These are phyloP conservation scores for Blera fallax DNA, from an alignment of 2,888 invertebrate species.

Conservation along the genomic window DNA sequence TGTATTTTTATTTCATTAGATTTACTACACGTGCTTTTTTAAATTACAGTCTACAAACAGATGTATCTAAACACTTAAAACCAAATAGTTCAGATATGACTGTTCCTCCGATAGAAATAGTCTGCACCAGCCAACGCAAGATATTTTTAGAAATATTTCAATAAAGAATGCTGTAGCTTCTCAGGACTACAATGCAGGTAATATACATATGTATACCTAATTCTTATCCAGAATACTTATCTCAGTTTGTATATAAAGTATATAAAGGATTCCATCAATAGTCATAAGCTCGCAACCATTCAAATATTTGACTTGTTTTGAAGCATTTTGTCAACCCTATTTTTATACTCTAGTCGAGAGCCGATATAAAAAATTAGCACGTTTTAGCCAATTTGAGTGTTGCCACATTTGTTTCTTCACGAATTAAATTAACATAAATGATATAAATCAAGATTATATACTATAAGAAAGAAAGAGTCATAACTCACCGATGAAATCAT, in stretches of 20 bases:
- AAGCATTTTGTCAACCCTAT: slow-evolving; percentile 19
- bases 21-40: slow-evolving; percentile 30
- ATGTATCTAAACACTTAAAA: not conserved
- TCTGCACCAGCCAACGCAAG: slow-evolving; percentile 10
- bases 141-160: slow-evolving; percentile 52
- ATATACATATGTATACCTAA: too few species aligned
- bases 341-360: slow-evolving; percentile 10
- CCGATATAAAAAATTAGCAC: slow-evolving; percentile 45
- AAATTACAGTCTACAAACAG: slow-evolving; percentile 8
- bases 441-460: slow-evolving; percentile 28
- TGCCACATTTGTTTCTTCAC: slow-evolving; percentile 33
- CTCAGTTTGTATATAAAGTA: not conserved
- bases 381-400: slow-evolving; percentile 47
- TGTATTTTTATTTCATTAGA: slow-evolving; percentile 14
- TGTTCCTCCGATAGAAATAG: slow-evolving; percentile 6
- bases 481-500: slow-evolving; percentile 91
- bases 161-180: not conserved
- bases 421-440: slow-evolving; percentile 62
- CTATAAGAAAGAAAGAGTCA: slow-evolving; percentile 14
- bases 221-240: not conserved
- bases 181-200: not conserved
- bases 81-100: slow-evolving; percentile 36
- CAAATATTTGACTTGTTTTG: slow-evolving; percentile 5
- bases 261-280: slow-evolving; percentile 5
- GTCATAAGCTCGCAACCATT: slow-evolving; percentile 23